Evolutionary conservation across 2,888 invertebrate genomes (phyloP).

Genomic region (Dascillus cervinus): DNA sequence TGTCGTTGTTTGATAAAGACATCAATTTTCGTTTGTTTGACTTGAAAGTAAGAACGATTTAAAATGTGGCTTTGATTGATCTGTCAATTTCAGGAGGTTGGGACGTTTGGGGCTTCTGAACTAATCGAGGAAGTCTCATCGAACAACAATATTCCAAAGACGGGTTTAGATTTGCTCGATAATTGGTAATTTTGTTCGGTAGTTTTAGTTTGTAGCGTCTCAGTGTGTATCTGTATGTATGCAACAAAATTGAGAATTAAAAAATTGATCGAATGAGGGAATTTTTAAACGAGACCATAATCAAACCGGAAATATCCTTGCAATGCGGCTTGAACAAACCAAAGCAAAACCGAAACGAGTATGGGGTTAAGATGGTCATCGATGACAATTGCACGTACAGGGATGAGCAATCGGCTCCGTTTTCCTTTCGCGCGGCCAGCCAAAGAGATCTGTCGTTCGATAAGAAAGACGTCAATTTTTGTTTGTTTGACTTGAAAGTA

Average conservation of each 20-base stretch:
- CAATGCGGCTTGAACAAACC: conserved; percentile 46
- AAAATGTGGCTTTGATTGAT: neutral
- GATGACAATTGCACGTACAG: conserved; percentile 55
- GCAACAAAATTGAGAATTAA: no score
- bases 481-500: conserved; percentile 21
- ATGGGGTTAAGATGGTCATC: conserved; percentile 50
- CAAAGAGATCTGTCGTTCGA: conserved; percentile 61
- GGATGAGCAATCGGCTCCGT: conserved; percentile 84
- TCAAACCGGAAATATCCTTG: conserved; percentile 64
- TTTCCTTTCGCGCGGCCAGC: conserved; percentile 76
- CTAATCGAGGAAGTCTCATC: no score
- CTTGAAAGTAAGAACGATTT: conserved; percentile 16
- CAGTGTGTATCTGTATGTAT: no score
- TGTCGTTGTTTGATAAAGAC: no score
- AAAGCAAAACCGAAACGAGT: conserved; percentile 33
- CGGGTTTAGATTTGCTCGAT: conserved; percentile 55
- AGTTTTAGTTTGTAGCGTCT: no score
- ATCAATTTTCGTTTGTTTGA: no score
- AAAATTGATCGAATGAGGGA: no score
- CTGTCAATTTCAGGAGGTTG: conserved; percentile 8
- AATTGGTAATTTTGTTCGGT: conserved; percentile 57
- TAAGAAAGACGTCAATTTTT: conserved; percentile 19
- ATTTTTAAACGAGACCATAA: conserved; percentile 72
- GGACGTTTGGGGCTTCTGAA: conserved; percentile 5
- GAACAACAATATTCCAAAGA: no score